These are phyloP conservation scores for Xestoiulus laeticollis DNA, from an alignment of 2,888 invertebrate genomes.

Conservation along the genomic window DNA sequence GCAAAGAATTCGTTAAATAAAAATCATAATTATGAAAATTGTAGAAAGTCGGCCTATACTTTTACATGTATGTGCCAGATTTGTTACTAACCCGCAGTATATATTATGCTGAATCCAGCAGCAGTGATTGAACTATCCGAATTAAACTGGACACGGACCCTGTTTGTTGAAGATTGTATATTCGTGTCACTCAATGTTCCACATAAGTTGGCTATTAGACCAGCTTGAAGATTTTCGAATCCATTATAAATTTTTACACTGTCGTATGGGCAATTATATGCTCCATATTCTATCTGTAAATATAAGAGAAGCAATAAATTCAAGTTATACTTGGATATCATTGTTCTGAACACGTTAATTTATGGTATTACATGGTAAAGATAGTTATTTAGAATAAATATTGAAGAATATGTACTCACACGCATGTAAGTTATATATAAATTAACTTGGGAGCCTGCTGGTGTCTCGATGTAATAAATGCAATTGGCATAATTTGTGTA, in stretches of 20 bases:
- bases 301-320: neutral
- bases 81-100: neutral
- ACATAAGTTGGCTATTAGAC: neutral
- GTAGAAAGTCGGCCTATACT: no score
- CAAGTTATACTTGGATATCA: no score
- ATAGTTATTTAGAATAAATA: neutral
- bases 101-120: constrained; percentile 26
- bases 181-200: neutral
- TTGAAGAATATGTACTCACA: neutral
- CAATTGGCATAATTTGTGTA: neutral
- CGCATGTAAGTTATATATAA: neutral
- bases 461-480: neutral
- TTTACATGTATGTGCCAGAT: no score
- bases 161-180: neutral
- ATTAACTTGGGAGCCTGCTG: neutral
- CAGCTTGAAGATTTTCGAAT: neutral
- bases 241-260: neutral
- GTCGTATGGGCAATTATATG: neutral
- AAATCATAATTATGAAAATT: no score
- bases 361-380: neutral
- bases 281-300: neutral
- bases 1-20: no score
- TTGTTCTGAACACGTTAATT: no score
- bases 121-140: neutral
- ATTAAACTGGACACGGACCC: neutral